phyloP scores from a whole-genome alignment of 1,140 invertebrate genomes.

The Venustaconcha ellipsiformis region DNA sequence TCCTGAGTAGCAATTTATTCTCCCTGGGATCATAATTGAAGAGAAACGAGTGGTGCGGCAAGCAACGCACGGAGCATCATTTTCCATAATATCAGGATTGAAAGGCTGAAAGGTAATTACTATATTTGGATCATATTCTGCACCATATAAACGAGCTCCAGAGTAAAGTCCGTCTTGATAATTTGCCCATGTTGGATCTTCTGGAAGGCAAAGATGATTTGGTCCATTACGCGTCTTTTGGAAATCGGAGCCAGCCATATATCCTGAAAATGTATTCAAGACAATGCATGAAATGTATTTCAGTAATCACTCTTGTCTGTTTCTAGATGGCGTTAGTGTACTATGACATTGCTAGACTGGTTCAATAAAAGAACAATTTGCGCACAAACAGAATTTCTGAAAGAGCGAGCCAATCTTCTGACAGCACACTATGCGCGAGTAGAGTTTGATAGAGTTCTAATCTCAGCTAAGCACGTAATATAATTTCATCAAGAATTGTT shows the following conservation, averaged over 20 bases:
- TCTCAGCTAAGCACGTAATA: no score
- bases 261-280: background rate
- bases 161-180: background rate
- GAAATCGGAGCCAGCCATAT: background rate
- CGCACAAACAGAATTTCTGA: no score
- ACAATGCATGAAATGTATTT: no score
- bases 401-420: no score
- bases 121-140: background rate
- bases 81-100: background rate
- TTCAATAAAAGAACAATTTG: no score
- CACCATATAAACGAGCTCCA: conserved; percentile 3
- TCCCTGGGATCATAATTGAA: conserved; percentile 13
- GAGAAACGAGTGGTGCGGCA: conserved; percentile 2
- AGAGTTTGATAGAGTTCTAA: no score
- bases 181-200: conserved; percentile 7
- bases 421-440: no score
- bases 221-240: background rate
- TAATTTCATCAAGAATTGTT: no score
- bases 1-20: conserved; percentile 12
- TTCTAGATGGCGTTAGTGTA: no score
- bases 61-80: conserved; percentile 8
- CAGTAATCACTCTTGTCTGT: no score
- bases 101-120: background rate
- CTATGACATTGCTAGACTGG: background rate
- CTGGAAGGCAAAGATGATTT: conserved; percentile 3